A percentile compares a stretch with the other conserved stretches of the same genome.
Evolutionary conservation across 2,797 vertebrate genomes (phyloP).

Genomic region (Notoglanidium macrostoma): DNA sequence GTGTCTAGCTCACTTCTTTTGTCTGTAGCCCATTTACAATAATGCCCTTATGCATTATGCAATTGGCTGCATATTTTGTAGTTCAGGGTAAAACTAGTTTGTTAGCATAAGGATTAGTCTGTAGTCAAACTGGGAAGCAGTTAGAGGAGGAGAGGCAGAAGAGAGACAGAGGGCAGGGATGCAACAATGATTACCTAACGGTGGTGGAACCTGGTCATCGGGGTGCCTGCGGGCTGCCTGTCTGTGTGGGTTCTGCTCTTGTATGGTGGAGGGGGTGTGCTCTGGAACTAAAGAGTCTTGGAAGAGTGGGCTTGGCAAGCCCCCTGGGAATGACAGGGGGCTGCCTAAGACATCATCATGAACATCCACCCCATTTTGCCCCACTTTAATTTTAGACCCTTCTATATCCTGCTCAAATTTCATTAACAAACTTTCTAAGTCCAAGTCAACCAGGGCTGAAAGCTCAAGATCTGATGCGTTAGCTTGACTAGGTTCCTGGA

Average conservation of each 20-base stretch:
- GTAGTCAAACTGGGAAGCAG: conserved; percentile 78
- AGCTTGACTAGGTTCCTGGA: conserved; percentile 54
- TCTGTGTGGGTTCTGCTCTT: conserved; percentile 75
- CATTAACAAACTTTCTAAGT: conserved; percentile 66
- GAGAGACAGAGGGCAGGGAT: conserved; percentile 73
- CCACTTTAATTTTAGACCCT: conserved; percentile 67
- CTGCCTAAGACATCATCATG: conserved; percentile 74
- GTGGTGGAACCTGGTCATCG: conserved; percentile 77
- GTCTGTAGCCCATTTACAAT: conserved; percentile 54
- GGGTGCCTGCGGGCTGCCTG: conserved; percentile 78
- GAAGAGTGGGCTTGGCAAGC: conserved; percentile 75
- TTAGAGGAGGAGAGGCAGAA: conserved; percentile 76
- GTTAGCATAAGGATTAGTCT: conserved; percentile 70
- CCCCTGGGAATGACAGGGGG: conserved; percentile 71
- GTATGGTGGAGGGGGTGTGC: conserved; percentile 74
- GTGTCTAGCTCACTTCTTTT: conserved; percentile 65
- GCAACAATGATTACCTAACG: conserved; percentile 86
- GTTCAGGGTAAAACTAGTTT: conserved; percentile 70
- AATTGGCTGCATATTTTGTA: conserved; percentile 48
- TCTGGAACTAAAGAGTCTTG: conserved; percentile 79
- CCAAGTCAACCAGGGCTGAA: conserved; percentile 62
- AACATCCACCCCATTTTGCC: conserved; percentile 64
- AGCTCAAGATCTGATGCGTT: conserved; percentile 57
- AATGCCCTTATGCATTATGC: conserved; percentile 57
- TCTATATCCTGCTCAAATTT: conserved; percentile 66